Base-by-base conservation (phyloP, 2,888 invertebrate genomes). In the Drosophila rubida region DNA sequence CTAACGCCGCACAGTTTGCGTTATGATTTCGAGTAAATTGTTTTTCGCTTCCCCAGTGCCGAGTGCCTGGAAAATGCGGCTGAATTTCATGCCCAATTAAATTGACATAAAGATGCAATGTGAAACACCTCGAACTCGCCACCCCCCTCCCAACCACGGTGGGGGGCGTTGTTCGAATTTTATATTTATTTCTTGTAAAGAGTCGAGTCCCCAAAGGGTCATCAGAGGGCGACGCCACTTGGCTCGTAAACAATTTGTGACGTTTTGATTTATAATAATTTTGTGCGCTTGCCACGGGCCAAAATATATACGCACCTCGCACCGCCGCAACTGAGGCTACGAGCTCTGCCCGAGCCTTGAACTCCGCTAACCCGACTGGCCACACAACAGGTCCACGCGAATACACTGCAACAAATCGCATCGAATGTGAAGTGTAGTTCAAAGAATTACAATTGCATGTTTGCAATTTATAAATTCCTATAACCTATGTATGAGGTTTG, bases 241-340 rank as follows among this genome's bases (percentile, higher is more conserved):
- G 25, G 23, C 59, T 49, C 49, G 75, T 66, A 61, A 72, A 62
- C 72, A 62, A 61, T 46, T 78, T 75, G 59, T 72, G 79, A 77
- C 71, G 57, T 74, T 69, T 76, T 80, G 71, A 80, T 76, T 80
- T 76, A 81, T 79, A 79, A 35, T 35, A 35, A 16, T 35, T 55
- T 45, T 45, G n/a, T 32, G 13, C 22, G 39, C 23, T 16, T 23
- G 37, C 11, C 53, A 32, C 42, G n/a, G 23, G 35, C 55, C 23
- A 70, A 70, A 42, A 41, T 35, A 42, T 39, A 41, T 48, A 39
- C 30, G n/a, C 48, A 57, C 19, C 48, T 48, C 30, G 27, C 37
- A 35, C 23, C 49, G 22, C 23, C 23, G 37, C 9, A 11, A 23
- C 49, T 13, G 35, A 35, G 22, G 22, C 32, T 32, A 35, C 11